Evolutionary conservation across 2,797 vertebrate species (phyloP).

Genomic region (Hydrocynus forskahlii): DNA sequence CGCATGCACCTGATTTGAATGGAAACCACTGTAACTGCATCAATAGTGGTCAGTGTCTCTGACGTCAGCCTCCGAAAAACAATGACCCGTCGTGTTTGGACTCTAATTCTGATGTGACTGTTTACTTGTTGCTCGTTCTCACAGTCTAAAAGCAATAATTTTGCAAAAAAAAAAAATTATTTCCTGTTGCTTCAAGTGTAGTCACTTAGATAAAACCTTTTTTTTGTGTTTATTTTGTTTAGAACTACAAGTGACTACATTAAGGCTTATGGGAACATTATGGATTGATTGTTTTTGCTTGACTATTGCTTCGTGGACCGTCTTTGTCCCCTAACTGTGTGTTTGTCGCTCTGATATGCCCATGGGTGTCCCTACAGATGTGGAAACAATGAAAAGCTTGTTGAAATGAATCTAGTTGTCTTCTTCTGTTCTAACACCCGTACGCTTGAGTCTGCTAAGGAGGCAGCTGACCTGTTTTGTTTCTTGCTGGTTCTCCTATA

Average conservation of each 20-base stretch:
- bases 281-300: no score
- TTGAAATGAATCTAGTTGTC: background rate
- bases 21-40: background rate
- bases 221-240: background rate
- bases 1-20: slow-evolving; percentile 66
- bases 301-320: no score
- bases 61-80: background rate
- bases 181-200: no score
- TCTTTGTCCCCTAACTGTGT: background rate
- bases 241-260: background rate
- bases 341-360: background rate
- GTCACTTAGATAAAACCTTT: background rate
- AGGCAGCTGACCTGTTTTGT: background rate
- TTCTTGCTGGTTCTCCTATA: background rate
- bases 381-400: background rate
- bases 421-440: background rate
- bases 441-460: background rate
- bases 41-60: slow-evolving; percentile 4
- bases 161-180: background rate
- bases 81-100: background rate
- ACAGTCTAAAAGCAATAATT: background rate
- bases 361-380: background rate
- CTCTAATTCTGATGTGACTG: background rate
- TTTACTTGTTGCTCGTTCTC: background rate
- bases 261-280: no score